Evolutionary conservation across 1,140 invertebrate genomes (phyloP), one percentile per base, ranked within the genome.

Genomic region (Zaprionus lachaisei): DNA sequence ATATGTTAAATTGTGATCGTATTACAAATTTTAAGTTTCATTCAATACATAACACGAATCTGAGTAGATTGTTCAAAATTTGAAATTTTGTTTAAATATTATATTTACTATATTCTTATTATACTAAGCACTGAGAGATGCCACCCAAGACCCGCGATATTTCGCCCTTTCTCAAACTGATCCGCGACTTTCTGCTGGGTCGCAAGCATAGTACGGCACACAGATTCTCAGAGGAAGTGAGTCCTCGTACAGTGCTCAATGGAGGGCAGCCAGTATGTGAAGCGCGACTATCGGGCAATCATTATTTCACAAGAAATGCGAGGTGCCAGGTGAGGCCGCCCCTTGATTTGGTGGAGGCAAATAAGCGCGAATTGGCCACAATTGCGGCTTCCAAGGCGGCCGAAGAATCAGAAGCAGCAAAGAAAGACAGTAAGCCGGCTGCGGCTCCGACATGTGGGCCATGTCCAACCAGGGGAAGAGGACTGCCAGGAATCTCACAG

Each of bases 181-280:
- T 89, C 0, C 84, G 84, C n/a, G 37, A 90, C n/a, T 89, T 89
- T 51, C 55, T 90, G 0, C 31, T 89, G 49, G 84, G 84, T 1
- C 75, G 84, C 9, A 72, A 57, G 2, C 75, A 90, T 24, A 47
- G 68, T 0, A 77, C 81, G 4, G 44, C 47, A 5, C 72, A 62
- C 28, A 79, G 85, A 0, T 80, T 57, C 17, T 58, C 66, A 0
- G 81, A 91, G 9, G 72, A 28, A 0, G 0, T 85, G 4, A 74
- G 81, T 4, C 47, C 72, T 14, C 67, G 75, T 1, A 81, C 41
- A 2, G 41, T 47, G 20, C 1, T 7, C 11, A 5, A 24, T 14
- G 17, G 28, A 41, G 0, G 62, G 54, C 9, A 28, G 57, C 15
- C 24, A 14, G 24, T 20, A 5, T 34, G 4, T 12, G 12, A 17